A percentile compares a stretch with the other conserved stretches of the same genome.
Evolutionary conservation across 2,888 invertebrate genomes (phyloP).

Genomic region (Quadriops clusia): DNA sequence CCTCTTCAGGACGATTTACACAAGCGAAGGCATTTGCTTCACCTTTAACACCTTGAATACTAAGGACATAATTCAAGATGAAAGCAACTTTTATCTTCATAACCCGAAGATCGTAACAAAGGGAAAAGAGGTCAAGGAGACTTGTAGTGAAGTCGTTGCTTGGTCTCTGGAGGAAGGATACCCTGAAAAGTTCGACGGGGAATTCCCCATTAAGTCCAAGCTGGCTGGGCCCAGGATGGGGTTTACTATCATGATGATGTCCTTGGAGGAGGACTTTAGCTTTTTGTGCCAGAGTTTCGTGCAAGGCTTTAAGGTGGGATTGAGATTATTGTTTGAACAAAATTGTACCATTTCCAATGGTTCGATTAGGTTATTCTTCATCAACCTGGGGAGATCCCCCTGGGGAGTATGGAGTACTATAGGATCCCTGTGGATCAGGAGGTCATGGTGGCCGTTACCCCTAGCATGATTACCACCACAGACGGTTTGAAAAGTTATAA

Average conservation of each 20-base stretch:
- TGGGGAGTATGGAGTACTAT: constrained; percentile 57
- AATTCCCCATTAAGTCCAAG: constrained; percentile 55
- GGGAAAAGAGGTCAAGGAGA: too few relatives aligned
- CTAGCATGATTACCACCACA: constrained; percentile 66
- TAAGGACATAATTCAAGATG: too few relatives aligned
- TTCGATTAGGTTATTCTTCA: constrained; percentile 58
- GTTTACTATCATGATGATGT: constrained; percentile 49
- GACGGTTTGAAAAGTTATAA: constrained; percentile 51
- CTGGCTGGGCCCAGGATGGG: constrained; percentile 57
- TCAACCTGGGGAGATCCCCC: constrained; percentile 56
- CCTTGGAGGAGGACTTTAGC: constrained; percentile 50
- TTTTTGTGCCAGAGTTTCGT: constrained; percentile 60
- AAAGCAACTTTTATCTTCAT: too few relatives aligned
- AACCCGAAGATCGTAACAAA: too few relatives aligned
- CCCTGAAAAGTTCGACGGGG: constrained; percentile 37
- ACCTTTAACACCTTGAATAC: constrained; percentile 58
- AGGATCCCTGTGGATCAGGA: constrained; percentile 58
- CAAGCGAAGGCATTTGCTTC: constrained; percentile 63
- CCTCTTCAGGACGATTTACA: constrained; percentile 52
- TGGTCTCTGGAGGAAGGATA: constrained; percentile 60
- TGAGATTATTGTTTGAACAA: too few relatives aligned
- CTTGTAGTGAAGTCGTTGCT: too few relatives aligned
- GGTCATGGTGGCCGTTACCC: constrained; percentile 58
- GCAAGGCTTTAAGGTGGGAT: constrained; percentile 67
- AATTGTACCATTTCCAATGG: too few relatives aligned